Percentiles rank a stretch among this genome's conserved stretches.
Evolutionary conservation across 2,797 vertebrate genomes (phyloP).

Genomic region (Clarias fuscus): DNA sequence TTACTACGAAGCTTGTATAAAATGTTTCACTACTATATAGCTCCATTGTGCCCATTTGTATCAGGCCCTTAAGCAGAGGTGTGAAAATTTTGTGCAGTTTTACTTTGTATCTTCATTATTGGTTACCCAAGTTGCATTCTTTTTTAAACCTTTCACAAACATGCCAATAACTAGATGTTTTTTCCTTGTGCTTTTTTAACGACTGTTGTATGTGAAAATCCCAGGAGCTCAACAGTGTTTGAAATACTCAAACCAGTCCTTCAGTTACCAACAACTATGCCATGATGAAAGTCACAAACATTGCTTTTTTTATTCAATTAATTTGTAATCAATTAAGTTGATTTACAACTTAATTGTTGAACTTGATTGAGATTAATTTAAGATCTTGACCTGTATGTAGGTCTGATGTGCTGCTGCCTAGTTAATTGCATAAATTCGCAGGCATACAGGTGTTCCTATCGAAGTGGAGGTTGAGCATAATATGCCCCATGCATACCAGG

Average conservation of each 20-base stretch:
- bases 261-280: neutral
- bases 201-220: neutral
- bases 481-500: neutral
- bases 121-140: neutral
- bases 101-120: too few species aligned
- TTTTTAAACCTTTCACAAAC: neutral
- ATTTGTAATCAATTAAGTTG: too few species aligned
- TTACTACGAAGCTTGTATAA: too few species aligned
- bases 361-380: neutral
- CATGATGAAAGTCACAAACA: neutral
- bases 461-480: neutral
- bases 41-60: too few species aligned
- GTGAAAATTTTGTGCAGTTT: too few species aligned
- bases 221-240: neutral
- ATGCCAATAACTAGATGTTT: neutral
- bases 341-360: too few species aligned
- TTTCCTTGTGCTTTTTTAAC: neutral
- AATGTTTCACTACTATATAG: too few species aligned
- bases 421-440: neutral
- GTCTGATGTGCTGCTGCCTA: neutral
- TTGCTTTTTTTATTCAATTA: neutral
- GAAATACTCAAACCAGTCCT: neutral
- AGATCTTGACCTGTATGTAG: neutral
- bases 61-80: too few species aligned
- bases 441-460: neutral